Evolutionary conservation across 2,888 invertebrate genomes (phyloP).

Genomic region (Macrosoma leucophasiata): DNA sequence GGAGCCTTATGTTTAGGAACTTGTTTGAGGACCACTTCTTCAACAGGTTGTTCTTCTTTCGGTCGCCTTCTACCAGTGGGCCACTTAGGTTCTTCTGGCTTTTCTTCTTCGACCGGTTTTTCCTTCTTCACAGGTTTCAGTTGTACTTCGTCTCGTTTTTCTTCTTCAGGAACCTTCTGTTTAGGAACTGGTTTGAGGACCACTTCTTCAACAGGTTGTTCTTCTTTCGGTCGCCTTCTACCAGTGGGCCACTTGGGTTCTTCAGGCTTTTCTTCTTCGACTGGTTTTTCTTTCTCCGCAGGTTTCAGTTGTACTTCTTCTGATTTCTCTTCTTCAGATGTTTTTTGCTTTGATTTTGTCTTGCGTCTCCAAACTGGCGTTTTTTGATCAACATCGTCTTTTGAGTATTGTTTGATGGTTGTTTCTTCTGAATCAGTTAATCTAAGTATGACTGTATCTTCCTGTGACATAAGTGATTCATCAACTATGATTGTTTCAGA

Average conservation of each 20-base stretch:
- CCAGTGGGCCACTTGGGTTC: slow-evolving; percentile 40
- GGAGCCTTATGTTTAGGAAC: slow-evolving; percentile 41
- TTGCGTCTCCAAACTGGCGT: neutral
- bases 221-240: slow-evolving; percentile 37
- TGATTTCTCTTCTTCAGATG: slow-evolving; percentile 38
- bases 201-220: slow-evolving; percentile 47
- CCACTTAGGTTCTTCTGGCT: slow-evolving; percentile 36
- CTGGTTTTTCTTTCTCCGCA: slow-evolving; percentile 17
- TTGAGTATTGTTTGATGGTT: slow-evolving; percentile 26
- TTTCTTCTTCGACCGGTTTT: slow-evolving; percentile 36
- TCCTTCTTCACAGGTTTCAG: slow-evolving; percentile 37
- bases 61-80: slow-evolving; percentile 32
- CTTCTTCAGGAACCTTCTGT: slow-evolving; percentile 35
- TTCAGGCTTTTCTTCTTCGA: slow-evolving; percentile 34
- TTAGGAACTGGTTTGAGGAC: slow-evolving; percentile 48
- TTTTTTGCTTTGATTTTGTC: slow-evolving; percentile 34
- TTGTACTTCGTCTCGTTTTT: slow-evolving; percentile 35
- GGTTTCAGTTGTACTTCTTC: slow-evolving; percentile 39
- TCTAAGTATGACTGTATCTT: slow-evolving; percentile 75
- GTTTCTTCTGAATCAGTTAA: slow-evolving; percentile 38
- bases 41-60: slow-evolving; percentile 11
- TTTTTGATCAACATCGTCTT: neutral
- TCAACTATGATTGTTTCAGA: slow-evolving; percentile 56
- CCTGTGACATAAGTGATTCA: slow-evolving; percentile 73
- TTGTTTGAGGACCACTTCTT: slow-evolving; percentile 47